Conservation (phyloP, 2,888 invertebrate species). For the Chrysodeixis includens region DNA sequence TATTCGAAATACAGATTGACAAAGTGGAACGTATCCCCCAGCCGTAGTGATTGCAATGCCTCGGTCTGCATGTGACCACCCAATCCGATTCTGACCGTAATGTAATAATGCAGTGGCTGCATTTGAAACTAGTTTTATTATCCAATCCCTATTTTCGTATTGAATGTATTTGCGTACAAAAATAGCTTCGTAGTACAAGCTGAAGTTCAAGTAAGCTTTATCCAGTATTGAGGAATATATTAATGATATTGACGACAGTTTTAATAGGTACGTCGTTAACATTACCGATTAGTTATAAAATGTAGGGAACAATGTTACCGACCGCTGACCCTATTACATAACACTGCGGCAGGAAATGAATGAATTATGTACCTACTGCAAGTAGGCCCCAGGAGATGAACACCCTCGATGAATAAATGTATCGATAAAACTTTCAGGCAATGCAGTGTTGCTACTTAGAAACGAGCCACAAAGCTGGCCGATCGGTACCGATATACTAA, state of each 20-base stretch:
- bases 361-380: constrained; percentile 52
- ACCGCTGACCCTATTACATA: constrained; percentile 65
- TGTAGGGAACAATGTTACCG: constrained; percentile 20
- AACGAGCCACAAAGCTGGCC: neutral
- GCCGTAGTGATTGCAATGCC: neutral
- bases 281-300: constrained; percentile 14
- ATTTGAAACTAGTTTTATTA: neutral
- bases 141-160: neutral
- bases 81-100: too few relatives aligned
- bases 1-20: neutral
- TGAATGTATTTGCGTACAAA: neutral
- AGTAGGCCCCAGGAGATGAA: constrained; percentile 14
- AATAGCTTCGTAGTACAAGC: neutral
- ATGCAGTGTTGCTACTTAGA: neutral
- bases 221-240: too few relatives aligned
- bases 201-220: too few relatives aligned
- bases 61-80: neutral
- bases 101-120: neutral
- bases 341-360: constrained; percentile 73
- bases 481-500: constrained; percentile 10
- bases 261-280: neutral
- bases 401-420: neutral
- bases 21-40: neutral
- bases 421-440: constrained; percentile 23
- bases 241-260: neutral